Percentiles rank a stretch among this genome's conserved stretches.
Evolutionary conservation across 2,113 vertebrate genomes (phyloP).

Genomic region (Onychostoma macrolepis): DNA sequence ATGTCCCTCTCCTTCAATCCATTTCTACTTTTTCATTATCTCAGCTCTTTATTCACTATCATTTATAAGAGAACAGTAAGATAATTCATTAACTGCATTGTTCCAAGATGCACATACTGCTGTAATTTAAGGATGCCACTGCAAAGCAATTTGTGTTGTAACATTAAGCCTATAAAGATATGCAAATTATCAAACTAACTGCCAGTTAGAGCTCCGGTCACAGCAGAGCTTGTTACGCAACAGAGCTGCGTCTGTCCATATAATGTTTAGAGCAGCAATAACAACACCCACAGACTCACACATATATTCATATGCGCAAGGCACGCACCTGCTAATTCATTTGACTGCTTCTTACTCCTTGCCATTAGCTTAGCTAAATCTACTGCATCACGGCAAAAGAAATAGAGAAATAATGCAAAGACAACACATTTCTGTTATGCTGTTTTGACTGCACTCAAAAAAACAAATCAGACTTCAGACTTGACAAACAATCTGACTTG

Average conservation of each 20-base stretch:
- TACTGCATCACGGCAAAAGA: not conserved
- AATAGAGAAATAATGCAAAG: not conserved
- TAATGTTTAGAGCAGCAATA: not conserved
- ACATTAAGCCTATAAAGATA: not conserved
- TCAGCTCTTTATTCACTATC: not conserved
- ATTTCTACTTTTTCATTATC: conserved; percentile 7
- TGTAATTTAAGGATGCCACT: not conserved
- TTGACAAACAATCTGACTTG: too few species aligned
- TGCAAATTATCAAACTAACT: not conserved
- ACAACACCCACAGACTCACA: not conserved
- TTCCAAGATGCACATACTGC: not conserved
- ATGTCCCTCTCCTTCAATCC: not conserved
- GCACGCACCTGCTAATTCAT: not conserved
- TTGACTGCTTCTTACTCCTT: not conserved
- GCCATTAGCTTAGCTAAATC: not conserved
- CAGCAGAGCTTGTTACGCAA: not conserved
- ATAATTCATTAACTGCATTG: not conserved
- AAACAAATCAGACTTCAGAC: too few species aligned
- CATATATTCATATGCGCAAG: not conserved
- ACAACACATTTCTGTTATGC: too few species aligned
- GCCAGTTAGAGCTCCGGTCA: not conserved
- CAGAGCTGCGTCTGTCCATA: not conserved
- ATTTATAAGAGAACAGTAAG: not conserved
- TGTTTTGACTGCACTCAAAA: not conserved
- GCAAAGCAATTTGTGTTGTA: not conserved